phyloP scores from a whole-genome alignment of 92 coral and sea anemone genomes.

The Paramuricea clavata region DNA sequence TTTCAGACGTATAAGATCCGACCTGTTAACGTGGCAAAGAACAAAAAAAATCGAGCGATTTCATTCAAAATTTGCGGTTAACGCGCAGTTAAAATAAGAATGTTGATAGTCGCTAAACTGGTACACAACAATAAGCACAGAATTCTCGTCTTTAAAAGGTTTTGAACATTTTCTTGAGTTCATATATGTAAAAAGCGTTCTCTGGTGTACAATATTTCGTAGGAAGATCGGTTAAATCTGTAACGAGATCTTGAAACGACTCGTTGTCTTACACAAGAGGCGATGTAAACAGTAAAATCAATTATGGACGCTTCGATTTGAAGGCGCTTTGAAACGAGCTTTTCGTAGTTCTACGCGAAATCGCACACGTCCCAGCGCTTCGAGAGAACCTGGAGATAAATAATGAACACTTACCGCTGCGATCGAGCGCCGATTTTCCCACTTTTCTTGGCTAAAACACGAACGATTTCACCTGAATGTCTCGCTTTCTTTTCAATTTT shows the following conservation, averaged over 20 bases:
- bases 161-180: not conserved
- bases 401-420: not conserved
- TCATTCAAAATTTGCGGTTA: not conserved
- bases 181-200: not conserved
- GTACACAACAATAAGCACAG: too few relatives aligned
- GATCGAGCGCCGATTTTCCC: conserved; percentile 3
- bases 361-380: not conserved
- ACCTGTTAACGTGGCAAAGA: not conserved
- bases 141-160: not conserved
- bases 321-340: conserved; percentile 26
- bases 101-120: not conserved
- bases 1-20: not conserved
- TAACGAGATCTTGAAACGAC: not conserved
- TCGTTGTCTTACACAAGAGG: not conserved
- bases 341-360: not conserved
- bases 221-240: not conserved
- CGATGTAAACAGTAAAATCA: conserved; percentile 9
- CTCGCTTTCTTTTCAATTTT: not conserved
- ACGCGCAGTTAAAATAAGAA: not conserved
- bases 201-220: not conserved
- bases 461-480: not conserved
- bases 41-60: not conserved
- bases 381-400: not conserved
- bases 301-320: conserved; percentile 31
- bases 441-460: conserved; percentile 23